Conservation (phyloP, 2,888 invertebrate species). For the Metallyticus violacea region DNA sequence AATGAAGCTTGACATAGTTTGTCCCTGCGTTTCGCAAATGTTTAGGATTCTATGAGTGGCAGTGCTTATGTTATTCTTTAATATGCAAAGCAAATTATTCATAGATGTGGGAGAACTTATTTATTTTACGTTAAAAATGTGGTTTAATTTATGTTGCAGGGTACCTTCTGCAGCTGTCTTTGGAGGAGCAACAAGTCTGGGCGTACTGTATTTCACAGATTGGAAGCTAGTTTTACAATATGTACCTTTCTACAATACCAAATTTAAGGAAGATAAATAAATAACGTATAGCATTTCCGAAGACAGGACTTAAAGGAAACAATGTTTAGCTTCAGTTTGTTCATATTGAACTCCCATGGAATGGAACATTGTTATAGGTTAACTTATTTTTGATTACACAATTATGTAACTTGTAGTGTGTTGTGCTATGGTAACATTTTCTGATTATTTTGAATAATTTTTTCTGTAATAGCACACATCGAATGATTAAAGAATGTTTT, state of each 20-base stretch:
- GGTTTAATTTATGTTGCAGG: conserved; percentile 45
- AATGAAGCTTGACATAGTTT: no score
- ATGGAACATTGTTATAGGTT: not conserved
- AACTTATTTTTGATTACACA: not conserved
- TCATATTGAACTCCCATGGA: not conserved
- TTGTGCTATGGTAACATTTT: not conserved
- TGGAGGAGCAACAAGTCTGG: conserved; percentile 62
- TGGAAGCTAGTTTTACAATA: conserved; percentile 72
- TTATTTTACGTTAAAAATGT: no score
- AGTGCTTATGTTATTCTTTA: no score
- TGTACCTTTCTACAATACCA: conserved; percentile 73
- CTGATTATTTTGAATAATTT: no score
- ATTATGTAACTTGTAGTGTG: not conserved
- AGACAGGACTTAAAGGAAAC: no score
- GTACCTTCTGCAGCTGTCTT: conserved; percentile 60
- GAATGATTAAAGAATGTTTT: no score
- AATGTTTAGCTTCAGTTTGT: not conserved
- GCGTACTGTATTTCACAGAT: conserved; percentile 70
- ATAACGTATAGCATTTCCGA: not conserved
- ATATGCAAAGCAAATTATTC: no score
- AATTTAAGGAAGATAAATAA: conserved; percentile 56
- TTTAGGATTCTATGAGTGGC: no score
- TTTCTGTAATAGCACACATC: no score
- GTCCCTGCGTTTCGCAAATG: no score
- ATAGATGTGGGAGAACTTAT: no score